Base-by-base conservation (phyloP, 2,113 vertebrate species). In the Zootoca vivipara region DNA sequence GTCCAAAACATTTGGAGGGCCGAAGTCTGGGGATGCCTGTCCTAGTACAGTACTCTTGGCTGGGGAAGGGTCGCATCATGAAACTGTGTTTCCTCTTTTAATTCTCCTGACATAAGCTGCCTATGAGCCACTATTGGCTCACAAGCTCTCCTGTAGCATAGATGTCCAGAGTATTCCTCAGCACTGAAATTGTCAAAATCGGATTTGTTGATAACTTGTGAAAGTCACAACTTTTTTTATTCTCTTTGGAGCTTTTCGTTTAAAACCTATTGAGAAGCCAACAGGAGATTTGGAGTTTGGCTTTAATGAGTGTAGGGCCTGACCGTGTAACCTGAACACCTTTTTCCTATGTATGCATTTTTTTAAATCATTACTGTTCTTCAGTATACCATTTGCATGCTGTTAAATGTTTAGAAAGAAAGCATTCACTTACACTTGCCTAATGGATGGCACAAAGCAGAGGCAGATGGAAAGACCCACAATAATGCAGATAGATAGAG, bases 371-470 rank as follows among this genome's bases (percentile, higher is more conserved):
- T 42, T 22, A 70, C 22, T 81, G 6, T 46, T 35, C 0, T 4
- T 0, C 0, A n/a, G 7, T 1, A 0, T 16, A 0, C 8, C 0
- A 16, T 73, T 81, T 22, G 4, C 58, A 38, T 81, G 42, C 20
- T 22, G 33, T 73, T 40, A 69, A 38, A 22, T 12, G 52, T 52
- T 65, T 67, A 40, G n/a, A 0, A 64, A 0, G 30, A 0, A 33
- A 1, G 1, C 46, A 84, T 15, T 18, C 78, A 95, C 96, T 97
- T 91, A 98, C 97, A 0, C 94, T 96, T 90, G 95, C 82, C 94
- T 95, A 0, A 70, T 91, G 0, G 81, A 90, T 22, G 85, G 89
- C 12, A 87, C 0, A 0, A 90, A 95, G 3, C 97, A 96, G 13
- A 94, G 0, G 0, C 92, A 94, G 91, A 91, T 87, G 0, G 85